Evolutionary conservation across 1,140 invertebrate species (phyloP).

Genomic region (Probaryconus sp.): DNA sequence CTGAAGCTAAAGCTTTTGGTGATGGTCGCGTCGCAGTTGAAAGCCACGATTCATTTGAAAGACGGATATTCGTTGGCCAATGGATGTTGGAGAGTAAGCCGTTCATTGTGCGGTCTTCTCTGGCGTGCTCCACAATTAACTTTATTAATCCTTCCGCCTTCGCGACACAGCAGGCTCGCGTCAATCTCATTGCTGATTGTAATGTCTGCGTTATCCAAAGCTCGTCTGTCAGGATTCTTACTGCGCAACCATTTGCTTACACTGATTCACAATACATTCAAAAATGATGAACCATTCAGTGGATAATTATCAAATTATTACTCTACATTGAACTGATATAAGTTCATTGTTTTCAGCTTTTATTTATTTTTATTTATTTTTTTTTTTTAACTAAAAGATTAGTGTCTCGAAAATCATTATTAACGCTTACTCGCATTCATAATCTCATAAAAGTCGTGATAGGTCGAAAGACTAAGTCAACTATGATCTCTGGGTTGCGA

Average conservation of each 20-base stretch:
- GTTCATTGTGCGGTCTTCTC: constrained; percentile 67
- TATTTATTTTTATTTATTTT: too few relatives aligned
- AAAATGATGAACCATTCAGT: too few relatives aligned
- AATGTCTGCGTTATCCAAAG: constrained; percentile 43
- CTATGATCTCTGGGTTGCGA: constrained; percentile 25
- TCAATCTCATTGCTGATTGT: constrained; percentile 66
- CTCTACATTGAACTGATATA: too few relatives aligned
- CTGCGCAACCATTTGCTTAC: too few relatives aligned
- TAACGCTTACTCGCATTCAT: constrained; percentile 2
- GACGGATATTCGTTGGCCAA: constrained; percentile 61
- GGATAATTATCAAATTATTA: too few relatives aligned
- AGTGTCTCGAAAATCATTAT: not conserved
- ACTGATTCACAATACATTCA: too few relatives aligned
- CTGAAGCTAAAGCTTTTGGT: constrained; percentile 6
- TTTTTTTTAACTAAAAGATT: too few relatives aligned
- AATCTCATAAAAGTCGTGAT: constrained; percentile 20
- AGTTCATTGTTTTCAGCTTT: too few relatives aligned
- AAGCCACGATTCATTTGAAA: constrained; percentile 50
- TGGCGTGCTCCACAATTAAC: constrained; percentile 70
- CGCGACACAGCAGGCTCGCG: constrained; percentile 64
- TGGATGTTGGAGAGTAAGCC: constrained; percentile 51
- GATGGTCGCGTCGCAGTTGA: constrained; percentile 1
- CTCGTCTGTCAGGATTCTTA: constrained; percentile 35
- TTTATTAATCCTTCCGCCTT: constrained; percentile 72
- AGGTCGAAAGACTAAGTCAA: constrained; percentile 32